phyloP scores from a whole-genome alignment of 2,888 invertebrate genomes.

The Pterostichus niger region DNA sequence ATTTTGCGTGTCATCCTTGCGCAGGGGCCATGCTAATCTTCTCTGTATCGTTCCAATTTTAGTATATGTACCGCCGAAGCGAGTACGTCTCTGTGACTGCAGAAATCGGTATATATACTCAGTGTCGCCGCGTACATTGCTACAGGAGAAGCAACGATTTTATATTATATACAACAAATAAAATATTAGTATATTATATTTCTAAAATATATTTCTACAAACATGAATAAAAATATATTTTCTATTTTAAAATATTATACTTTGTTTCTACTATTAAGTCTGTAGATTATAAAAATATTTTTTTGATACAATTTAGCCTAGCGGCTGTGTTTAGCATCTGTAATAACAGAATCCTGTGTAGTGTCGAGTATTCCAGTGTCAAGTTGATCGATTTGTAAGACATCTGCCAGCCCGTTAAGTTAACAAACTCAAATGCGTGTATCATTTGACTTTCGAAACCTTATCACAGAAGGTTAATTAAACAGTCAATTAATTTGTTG shows the following conservation, averaged over 20 bases:
- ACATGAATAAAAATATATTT: no score
- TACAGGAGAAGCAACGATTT: no score
- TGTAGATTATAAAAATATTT: no score
- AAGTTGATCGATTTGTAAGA: constrained; percentile 17
- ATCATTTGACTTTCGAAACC: constrained; percentile 61
- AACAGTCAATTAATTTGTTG: constrained; percentile 63
- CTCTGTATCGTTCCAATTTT: constrained; percentile 96
- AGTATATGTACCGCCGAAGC: constrained; percentile 90
- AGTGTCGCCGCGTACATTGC: no score
- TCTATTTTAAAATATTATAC: no score
- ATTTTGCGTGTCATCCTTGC: constrained; percentile 96
- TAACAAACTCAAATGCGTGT: constrained; percentile 45
- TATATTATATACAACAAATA: no score
- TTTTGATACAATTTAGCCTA: no score
- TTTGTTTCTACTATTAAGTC: no score
- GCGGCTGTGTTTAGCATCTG: background rate
- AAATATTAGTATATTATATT: no score
- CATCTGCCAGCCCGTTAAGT: constrained; percentile 30
- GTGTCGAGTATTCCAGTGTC: background rate
- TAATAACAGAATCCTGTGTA: constrained; percentile 1
- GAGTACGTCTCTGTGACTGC: constrained; percentile 78
- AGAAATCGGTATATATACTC: no score
- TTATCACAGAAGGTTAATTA: constrained; percentile 62
- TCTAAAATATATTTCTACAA: no score
- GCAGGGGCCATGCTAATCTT: constrained; percentile 96